Evolutionary conservation across 2,797 vertebrate species (phyloP).

Genomic region (Leptatherina wallacei): DNA sequence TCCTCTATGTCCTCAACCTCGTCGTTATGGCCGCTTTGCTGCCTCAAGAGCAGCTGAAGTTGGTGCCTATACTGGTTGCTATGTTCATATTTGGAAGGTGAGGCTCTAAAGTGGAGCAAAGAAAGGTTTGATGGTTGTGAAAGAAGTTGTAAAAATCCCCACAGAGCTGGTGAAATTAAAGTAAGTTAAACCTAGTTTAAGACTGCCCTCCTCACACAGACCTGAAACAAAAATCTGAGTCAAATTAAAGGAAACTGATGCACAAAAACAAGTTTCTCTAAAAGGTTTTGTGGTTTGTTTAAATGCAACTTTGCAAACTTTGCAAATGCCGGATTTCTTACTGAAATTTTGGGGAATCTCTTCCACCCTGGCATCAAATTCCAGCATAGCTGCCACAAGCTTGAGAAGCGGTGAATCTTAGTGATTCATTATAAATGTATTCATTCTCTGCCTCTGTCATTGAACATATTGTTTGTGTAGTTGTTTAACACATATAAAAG

Average conservation of each 20-base stretch:
- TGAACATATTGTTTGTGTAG: too few relatives aligned
- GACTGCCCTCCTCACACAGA: background rate
- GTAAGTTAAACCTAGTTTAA: background rate
- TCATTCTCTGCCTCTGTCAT: too few relatives aligned
- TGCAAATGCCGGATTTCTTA: background rate
- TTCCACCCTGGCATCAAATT: too few relatives aligned
- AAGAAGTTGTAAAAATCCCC: background rate
- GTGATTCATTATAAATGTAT: too few relatives aligned
- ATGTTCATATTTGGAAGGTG: slow-evolving; percentile 83
- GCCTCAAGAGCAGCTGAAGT: slow-evolving; percentile 77
- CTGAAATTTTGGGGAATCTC: too few relatives aligned
- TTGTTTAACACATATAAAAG: too few relatives aligned
- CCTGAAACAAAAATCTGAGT: background rate
- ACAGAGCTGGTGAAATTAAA: background rate
- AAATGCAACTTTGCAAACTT: background rate
- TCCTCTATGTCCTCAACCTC: slow-evolving; percentile 82
- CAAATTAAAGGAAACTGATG: background rate
- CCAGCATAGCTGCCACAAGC: too few relatives aligned
- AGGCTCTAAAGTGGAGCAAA: slow-evolving; percentile 29
- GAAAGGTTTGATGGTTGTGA: background rate
- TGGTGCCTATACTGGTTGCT: slow-evolving; percentile 76
- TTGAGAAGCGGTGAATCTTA: too few relatives aligned
- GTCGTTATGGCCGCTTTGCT: slow-evolving; percentile 76
- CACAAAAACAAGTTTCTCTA: background rate
- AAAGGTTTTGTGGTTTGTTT: background rate